Evolutionary conservation across 2,113 vertebrate species (phyloP), one percentile per base, ranked within the genome.

Genomic region (Poicephalus gulielmi): DNA sequence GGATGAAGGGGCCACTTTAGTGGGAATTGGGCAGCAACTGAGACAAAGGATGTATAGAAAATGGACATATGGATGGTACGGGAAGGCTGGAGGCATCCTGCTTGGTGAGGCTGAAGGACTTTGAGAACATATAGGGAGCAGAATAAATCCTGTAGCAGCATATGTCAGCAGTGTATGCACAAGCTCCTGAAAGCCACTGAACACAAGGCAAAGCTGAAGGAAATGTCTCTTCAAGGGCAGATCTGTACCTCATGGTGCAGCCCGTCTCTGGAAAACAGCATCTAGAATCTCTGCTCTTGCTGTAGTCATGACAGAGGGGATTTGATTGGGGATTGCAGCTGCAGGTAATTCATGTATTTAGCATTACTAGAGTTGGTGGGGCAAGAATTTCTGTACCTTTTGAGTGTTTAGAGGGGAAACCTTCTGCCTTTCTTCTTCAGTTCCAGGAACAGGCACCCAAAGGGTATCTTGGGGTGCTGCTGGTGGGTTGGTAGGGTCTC

Each of bases 201-300:
- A 16, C 57, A 30, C 31, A 17, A 86, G 67, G 57, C 31, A 86
- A 71, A 88, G 75, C 88, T 1, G 0, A 86, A 39, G 67, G 55
- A 92, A 83, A 60, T 70, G 50, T 75, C 50, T 70, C 44, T 75
- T 94, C 77, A 89, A 89, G 92, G 81, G 24, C 67, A 86, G 41
- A 88, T 47, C 35, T 70, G 35, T 33, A 22, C 35, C 47, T 59
- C 47, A 23, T 1, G 2, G n/a, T 0, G 1, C n/a, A 83, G 62
- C 47, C 17, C 27, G 8, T 6, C 31, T 35, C 87, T 35, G 33
- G n/a, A 20, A 75, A 87, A 7, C 41, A 59, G n/a, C 47, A 53
- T 55, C 39, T 68, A 55, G 18, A 11, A 55, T 30, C 62, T 79
- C 50, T 63, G 44, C 37, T 69, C 20, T 66, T 23, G 9, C 7